A percentile compares a stretch with the other conserved stretches of the same genome.
Evolutionary conservation across 2,113 vertebrate genomes (phyloP).

Genomic region (Platysteira castanea): DNA sequence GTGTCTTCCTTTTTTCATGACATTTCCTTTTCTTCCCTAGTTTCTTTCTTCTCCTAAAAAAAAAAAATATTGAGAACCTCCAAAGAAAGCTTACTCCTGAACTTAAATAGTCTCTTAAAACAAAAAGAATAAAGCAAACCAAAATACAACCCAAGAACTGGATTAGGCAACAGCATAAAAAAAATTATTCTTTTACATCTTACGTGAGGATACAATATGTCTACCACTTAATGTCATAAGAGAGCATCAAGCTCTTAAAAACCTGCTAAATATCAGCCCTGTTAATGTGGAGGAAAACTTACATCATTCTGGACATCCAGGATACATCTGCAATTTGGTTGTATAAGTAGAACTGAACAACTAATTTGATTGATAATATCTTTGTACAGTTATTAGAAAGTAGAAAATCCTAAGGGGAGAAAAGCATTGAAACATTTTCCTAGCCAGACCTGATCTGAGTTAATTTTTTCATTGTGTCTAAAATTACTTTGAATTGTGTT

Average conservation of each 20-base stretch:
- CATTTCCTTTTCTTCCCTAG: slow-evolving; percentile 18
- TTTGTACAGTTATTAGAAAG: not conserved
- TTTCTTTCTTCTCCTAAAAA: not conserved
- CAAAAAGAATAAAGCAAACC: not conserved
- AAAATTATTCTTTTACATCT: not conserved
- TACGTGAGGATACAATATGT: not conserved
- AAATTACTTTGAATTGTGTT: not conserved
- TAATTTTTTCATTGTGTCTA: not conserved
- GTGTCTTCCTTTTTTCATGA: not conserved
- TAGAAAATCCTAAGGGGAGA: not conserved
- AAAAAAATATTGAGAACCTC: not conserved
- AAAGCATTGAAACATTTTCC: not conserved
- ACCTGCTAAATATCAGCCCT: not conserved
- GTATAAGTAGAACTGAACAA: not conserved
- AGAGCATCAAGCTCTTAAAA: not conserved
- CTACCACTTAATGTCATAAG: not conserved
- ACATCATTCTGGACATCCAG: not conserved
- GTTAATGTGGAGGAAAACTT: not conserved
- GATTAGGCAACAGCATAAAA: not conserved
- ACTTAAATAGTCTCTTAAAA: not conserved
- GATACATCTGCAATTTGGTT: not conserved
- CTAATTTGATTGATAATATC: not conserved
- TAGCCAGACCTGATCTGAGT: not conserved
- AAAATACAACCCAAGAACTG: not conserved
- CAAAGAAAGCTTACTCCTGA: not conserved